A percentile compares a stretch with the other conserved stretches of the same genome.
Evolutionary conservation across 2,888 invertebrate species (phyloP).

Genomic region (Pheosia tremula): DNA sequence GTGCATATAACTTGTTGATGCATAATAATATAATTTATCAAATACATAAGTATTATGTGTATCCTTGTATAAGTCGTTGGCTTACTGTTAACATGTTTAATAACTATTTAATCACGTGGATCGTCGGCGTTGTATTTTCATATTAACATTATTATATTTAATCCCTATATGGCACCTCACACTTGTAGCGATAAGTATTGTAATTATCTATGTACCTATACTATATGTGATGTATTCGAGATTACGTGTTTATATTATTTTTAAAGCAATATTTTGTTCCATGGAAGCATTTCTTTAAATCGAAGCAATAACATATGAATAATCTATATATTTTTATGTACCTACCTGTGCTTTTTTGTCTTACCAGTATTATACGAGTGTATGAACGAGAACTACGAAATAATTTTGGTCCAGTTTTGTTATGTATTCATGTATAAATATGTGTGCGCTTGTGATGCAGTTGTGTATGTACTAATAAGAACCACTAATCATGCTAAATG

Average conservation of each 20-base stretch:
- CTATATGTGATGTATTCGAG: conserved; percentile 65
- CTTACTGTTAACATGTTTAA: conserved; percentile 60
- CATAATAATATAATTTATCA: conserved; percentile 72
- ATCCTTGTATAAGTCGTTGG: conserved; percentile 64
- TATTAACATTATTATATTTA: conserved; percentile 43
- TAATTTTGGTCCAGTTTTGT: conserved; percentile 28
- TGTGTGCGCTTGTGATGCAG: conserved; percentile 38
- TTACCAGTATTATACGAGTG: conserved; percentile 44
- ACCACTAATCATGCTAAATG: conserved; percentile 3
- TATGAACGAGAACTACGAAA: conserved; percentile 33
- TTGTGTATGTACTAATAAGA: conserved; percentile 31
- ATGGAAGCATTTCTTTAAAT: conserved; percentile 60
- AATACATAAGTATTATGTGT: conserved; percentile 47
- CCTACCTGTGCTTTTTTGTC: conserved; percentile 33
- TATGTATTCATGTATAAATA: conserved; percentile 23
- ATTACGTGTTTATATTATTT: conserved; percentile 64
- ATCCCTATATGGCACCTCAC: conserved; percentile 59
- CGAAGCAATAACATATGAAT: conserved; percentile 65
- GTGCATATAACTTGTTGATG: conserved; percentile 74
- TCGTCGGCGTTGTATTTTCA: conserved; percentile 40
- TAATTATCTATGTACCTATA: conserved; percentile 52
- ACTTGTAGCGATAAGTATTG: conserved; percentile 68
- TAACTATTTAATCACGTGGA: conserved; percentile 39
- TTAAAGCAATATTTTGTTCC: conserved; percentile 65
- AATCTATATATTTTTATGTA: conserved; percentile 44